Evolutionary conservation across 2,888 invertebrate genomes (phyloP).

Genomic region (Hyposoter dolosus): DNA sequence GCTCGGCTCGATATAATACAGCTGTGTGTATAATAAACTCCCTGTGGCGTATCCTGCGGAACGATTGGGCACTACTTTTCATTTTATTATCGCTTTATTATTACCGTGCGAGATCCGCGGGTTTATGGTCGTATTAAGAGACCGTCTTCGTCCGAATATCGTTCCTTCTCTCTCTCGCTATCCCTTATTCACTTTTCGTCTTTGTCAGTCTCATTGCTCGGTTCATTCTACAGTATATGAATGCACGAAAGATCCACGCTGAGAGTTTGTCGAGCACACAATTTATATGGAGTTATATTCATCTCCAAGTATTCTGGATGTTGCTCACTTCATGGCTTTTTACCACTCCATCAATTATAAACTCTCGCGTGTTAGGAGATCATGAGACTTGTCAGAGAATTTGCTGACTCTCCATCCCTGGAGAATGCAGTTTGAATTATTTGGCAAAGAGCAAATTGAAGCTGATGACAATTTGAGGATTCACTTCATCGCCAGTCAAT

Average conservation of each 20-base stretch:
- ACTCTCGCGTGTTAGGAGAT: conserved; percentile 52
- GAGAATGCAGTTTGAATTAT: conserved; percentile 54
- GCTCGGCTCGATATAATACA: conserved; percentile 30
- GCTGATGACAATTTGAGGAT: background rate
- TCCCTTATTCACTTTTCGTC: conserved; percentile 51
- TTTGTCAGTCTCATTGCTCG: background rate
- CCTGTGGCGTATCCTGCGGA: conserved; percentile 76
- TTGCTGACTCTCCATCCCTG: conserved; percentile 42
- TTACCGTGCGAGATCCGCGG: conserved; percentile 76
- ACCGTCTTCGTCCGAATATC: conserved; percentile 64
- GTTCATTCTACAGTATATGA: conserved; percentile 46
- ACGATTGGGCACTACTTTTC: conserved; percentile 79
- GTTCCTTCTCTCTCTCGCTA: conserved; percentile 55
- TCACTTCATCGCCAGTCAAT: background rate
- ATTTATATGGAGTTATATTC: conserved; percentile 73
- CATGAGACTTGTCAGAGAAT: conserved; percentile 53
- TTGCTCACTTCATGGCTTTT: conserved; percentile 71
- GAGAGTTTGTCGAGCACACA: conserved; percentile 31
- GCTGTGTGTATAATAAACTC: conserved; percentile 77
- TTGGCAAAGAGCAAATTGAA: conserved; percentile 6
- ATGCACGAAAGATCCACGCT: conserved; percentile 65
- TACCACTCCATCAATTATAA: conserved; percentile 81
- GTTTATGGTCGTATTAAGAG: conserved; percentile 80
- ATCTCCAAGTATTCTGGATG: conserved; percentile 71
- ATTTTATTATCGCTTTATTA: conserved; percentile 83